A percentile compares a stretch with the other conserved stretches of the same genome.
Evolutionary conservation across 2,113 vertebrate genomes (phyloP).

Genomic region (Micronycteris hirsuta): DNA sequence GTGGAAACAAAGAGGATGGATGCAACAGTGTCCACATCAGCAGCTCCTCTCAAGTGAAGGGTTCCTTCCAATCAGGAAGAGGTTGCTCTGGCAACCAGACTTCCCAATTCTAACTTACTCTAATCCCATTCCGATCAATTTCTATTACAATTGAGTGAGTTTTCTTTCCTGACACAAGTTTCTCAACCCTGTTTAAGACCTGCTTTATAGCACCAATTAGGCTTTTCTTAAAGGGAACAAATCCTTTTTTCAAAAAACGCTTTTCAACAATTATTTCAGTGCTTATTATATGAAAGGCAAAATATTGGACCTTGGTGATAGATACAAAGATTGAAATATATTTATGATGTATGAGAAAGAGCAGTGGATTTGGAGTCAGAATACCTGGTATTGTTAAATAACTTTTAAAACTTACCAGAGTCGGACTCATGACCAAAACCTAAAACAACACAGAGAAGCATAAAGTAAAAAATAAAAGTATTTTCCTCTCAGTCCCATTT

Average conservation of each 20-base stretch:
- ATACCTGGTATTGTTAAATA: neutral
- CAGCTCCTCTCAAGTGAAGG: neutral
- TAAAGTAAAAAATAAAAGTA: conserved; percentile 38
- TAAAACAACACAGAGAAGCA: neutral
- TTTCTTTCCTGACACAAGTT: conserved; percentile 47
- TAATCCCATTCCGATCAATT: conserved; percentile 55
- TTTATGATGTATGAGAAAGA: neutral
- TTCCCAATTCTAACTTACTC: conserved; percentile 46
- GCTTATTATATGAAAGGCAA: neutral
- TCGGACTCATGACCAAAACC: neutral
- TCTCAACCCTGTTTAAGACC: conserved; percentile 32
- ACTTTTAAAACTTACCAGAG: neutral
- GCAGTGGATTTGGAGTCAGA: conserved; percentile 3
- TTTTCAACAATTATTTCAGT: conserved; percentile 20
- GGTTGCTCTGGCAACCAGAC: conserved; percentile 56
- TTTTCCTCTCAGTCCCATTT: neutral
- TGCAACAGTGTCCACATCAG: neutral
- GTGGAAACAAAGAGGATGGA: conserved; percentile 46
- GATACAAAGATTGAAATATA: neutral
- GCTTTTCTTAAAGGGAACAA: conserved; percentile 30
- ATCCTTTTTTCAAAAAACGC: neutral
- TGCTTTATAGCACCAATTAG: conserved; percentile 31
- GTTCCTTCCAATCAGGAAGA: conserved; percentile 39
- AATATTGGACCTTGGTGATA: neutral
- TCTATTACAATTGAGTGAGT: conserved; percentile 40